Conservation (phyloP, 2,797 vertebrate genomes). For the Oreochromis mossambicus region DNA sequence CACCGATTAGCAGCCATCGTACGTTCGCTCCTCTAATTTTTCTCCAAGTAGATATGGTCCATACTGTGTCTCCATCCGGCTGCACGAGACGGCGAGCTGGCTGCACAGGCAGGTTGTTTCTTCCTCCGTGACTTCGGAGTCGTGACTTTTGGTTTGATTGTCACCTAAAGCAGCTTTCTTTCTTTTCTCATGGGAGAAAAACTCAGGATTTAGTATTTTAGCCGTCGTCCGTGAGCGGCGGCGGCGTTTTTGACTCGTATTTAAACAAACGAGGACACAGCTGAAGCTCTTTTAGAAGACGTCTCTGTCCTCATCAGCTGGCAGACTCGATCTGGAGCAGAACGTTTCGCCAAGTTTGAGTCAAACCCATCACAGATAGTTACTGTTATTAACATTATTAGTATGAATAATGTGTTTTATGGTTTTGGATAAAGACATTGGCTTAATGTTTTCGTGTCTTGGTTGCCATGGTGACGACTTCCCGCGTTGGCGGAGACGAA, state of each 20-base stretch:
- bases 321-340: background rate
- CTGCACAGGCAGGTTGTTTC: background rate
- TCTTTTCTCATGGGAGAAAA: background rate
- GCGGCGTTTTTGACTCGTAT: accelerated
- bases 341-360: background rate
- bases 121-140: background rate
- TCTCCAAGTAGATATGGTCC: background rate
- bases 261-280: background rate
- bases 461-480: background rate
- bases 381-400: background rate
- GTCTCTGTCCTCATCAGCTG: background rate
- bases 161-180: accelerated
- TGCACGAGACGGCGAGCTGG: background rate
- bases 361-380: background rate
- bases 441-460: accelerated
- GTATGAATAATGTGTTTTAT: background rate
- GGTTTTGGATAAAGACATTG: background rate
- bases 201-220: background rate
- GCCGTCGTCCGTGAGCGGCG: accelerated
- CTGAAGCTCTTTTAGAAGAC: background rate
- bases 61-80: background rate
- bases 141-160: background rate
- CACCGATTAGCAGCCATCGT: background rate
- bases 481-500: background rate
- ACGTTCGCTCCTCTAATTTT: background rate